These are phyloP conservation scores for Naja naja DNA, from an alignment of 2,113 vertebrate species.

Conservation along the genomic window DNA sequence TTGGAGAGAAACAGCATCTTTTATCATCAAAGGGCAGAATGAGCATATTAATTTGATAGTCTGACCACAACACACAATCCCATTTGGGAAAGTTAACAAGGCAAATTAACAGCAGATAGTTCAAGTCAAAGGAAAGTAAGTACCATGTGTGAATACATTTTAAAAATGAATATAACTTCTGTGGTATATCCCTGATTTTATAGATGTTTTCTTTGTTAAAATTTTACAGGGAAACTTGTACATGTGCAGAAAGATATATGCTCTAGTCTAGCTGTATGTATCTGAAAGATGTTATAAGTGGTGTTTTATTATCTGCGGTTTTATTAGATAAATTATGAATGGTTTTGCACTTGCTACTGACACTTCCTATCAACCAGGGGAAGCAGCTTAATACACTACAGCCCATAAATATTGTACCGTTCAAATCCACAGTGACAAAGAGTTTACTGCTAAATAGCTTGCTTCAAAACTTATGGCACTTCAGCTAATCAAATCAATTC, in stretches of 20 bases:
- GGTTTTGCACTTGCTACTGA: slow-evolving; percentile 17
- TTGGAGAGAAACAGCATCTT: slow-evolving; percentile 33
- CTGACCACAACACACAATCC: slow-evolving; percentile 5
- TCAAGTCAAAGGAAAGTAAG: neutral
- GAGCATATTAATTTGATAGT: slow-evolving; percentile 24
- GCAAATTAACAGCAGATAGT: neutral
- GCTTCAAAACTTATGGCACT: slow-evolving; percentile 17
- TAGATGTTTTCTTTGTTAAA: neutral
- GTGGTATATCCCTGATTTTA: neutral
- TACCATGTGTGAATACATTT: neutral
- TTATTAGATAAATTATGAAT: neutral
- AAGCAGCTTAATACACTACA: neutral
- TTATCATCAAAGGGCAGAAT: slow-evolving; percentile 36
- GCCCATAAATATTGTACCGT: neutral
- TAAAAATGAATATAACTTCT: slow-evolving; percentile 8
- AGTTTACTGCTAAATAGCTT: slow-evolving; percentile 29
- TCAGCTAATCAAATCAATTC: slow-evolving; percentile 45
- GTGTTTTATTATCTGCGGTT: slow-evolving; percentile 19
- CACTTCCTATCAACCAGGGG: slow-evolving; percentile 1
- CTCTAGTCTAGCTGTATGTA: slow-evolving; percentile 12
- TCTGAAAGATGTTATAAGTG: slow-evolving; percentile 22
- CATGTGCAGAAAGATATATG: neutral
- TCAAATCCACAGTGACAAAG: slow-evolving; percentile 35
- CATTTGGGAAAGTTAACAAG: slow-evolving; percentile 39
- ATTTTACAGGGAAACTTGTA: neutral